Conservation (phyloP, 64 coral and sea anemone species). For the Actinia equina region DNA sequence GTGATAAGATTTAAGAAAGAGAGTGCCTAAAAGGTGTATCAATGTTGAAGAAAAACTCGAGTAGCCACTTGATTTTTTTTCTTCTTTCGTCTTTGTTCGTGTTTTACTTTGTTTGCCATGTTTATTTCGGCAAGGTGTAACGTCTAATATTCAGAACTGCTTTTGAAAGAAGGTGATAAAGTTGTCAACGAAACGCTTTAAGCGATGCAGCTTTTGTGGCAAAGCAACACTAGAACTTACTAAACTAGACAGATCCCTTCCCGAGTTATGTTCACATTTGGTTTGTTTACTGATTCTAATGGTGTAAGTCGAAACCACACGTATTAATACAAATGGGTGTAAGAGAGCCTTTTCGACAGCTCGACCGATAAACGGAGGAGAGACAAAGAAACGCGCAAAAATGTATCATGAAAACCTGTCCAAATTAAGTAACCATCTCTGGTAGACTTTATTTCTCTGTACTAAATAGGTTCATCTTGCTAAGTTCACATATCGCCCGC, state of each 20-base stretch:
- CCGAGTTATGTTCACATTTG: slow-evolving; percentile 9
- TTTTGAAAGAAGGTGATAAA: slow-evolving; percentile 4
- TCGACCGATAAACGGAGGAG: not conserved
- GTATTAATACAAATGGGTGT: slow-evolving; percentile 21
- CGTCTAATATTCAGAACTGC: not conserved
- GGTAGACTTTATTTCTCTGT: slow-evolving; percentile 3
- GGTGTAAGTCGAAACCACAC: slow-evolving; percentile 30
- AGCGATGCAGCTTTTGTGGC: not conserved
- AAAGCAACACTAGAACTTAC: slow-evolving; percentile 17
- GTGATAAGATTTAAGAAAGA: not conserved
- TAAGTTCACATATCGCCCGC: not conserved
- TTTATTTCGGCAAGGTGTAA: not conserved
- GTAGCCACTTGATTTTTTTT: slow-evolving; percentile 17
- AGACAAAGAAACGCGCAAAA: slow-evolving; percentile 7
- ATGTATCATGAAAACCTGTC: slow-evolving; percentile 12
- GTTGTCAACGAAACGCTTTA: not conserved
- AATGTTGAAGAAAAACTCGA: not conserved
- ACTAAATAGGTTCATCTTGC: not conserved
- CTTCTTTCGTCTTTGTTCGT: slow-evolving; percentile 10
- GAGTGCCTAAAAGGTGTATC: not conserved
- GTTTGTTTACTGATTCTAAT: slow-evolving; percentile 25
- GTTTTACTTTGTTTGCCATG: slow-evolving; percentile 11
- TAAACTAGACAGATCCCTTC: not conserved
- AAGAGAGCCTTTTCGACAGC: slow-evolving; percentile 4
- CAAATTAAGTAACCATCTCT: slow-evolving; percentile 5